A percentile compares a stretch with the other conserved stretches of the same genome.
Evolutionary conservation across 2,888 invertebrate species (phyloP).

Genomic region (Dusona sp.): DNA sequence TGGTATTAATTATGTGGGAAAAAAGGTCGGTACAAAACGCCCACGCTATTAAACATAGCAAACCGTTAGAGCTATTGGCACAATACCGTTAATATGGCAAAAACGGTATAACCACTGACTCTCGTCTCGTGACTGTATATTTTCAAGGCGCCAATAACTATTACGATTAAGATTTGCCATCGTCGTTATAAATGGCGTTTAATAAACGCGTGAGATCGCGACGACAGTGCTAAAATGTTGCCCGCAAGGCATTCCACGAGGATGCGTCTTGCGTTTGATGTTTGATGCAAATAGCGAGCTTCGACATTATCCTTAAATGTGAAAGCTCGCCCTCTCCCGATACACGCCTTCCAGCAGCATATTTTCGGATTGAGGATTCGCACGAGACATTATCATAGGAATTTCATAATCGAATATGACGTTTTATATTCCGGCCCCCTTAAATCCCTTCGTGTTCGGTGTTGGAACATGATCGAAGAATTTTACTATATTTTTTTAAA

Average conservation of each 20-base stretch:
- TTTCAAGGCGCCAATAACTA: slow-evolving; percentile 33
- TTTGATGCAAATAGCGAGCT: slow-evolving; percentile 12
- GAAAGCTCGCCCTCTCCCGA: slow-evolving; percentile 44
- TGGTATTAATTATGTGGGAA: slow-evolving; percentile 41
- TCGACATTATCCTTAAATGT: slow-evolving; percentile 38
- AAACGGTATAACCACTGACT: slow-evolving; percentile 10
- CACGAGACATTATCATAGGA: slow-evolving; percentile 57
- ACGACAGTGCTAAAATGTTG: slow-evolving; percentile 42
- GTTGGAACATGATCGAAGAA: slow-evolving; percentile 55
- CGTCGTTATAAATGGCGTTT: slow-evolving; percentile 39
- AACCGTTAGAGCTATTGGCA: slow-evolving; percentile 48
- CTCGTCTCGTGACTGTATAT: too few species aligned
- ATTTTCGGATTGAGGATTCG: slow-evolving; percentile 56
- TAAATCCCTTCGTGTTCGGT: slow-evolving; percentile 18
- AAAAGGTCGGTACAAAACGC: slow-evolving; percentile 50
- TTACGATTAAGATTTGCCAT: slow-evolving; percentile 36
- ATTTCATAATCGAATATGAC: slow-evolving; percentile 44
- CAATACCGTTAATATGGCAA: neutral
- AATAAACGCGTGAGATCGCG: slow-evolving; percentile 56
- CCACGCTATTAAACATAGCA: slow-evolving; percentile 32
- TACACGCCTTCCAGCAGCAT: slow-evolving; percentile 60
- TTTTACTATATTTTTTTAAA: slow-evolving; percentile 44
- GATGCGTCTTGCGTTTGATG: slow-evolving; percentile 26
- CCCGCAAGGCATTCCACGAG: slow-evolving; percentile 48
- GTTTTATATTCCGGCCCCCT: slow-evolving; percentile 28